Evolutionary conservation across 2,888 invertebrate species (phyloP).

Genomic region (Pogonocherus hispidulus): DNA sequence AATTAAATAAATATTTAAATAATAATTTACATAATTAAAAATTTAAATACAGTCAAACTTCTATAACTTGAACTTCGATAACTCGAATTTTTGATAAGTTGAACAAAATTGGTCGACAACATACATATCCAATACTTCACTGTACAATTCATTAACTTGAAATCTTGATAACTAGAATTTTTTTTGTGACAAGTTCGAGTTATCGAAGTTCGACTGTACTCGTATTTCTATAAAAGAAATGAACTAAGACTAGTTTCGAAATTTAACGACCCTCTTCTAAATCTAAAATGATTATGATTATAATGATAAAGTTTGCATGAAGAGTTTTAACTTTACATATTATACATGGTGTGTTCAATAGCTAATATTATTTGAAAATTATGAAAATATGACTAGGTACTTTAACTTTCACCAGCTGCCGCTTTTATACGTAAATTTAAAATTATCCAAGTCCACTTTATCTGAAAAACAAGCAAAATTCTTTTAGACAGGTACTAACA

Average conservation of each 20-base stretch:
- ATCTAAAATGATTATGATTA: not conserved
- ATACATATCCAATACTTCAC: no score
- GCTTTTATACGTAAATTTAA: not conserved
- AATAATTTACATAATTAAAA: not conserved
- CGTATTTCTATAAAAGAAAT: not conserved
- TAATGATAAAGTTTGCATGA: not conserved
- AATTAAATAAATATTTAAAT: not conserved
- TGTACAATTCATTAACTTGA: no score
- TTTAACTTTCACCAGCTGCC: not conserved
- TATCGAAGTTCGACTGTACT: no score
- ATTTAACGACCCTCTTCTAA: not conserved
- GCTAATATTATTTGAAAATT: not conserved
- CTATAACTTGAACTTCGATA: no score
- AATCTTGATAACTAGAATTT: no score
- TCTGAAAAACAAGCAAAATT: not conserved
- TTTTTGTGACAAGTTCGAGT: no score
- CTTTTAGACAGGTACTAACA: not conserved
- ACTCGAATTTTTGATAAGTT: no score
- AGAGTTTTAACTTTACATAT: not conserved
- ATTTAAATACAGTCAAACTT: no score
- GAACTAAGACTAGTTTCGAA: not conserved
- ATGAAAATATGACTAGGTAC: not conserved
- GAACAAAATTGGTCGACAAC: no score
- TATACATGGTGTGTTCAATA: not conserved
- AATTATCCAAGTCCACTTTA: not conserved